These are phyloP conservation scores for Enteromius unitaeniatus DNA, from an alignment of 2,797 vertebrate genomes.

Conservation along the genomic window DNA sequence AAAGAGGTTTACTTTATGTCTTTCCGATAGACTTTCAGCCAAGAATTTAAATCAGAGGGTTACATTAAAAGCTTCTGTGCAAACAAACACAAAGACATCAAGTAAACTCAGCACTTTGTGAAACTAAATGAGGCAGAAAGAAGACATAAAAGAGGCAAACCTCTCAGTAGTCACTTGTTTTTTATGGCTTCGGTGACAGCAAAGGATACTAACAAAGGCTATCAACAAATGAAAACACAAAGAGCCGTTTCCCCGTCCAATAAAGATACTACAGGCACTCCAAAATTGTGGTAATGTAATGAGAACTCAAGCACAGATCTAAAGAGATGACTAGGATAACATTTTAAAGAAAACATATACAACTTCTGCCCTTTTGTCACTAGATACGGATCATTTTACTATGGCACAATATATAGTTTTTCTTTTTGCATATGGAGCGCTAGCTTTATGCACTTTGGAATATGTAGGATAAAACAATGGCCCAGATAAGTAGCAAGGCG, in stretches of 20 bases:
- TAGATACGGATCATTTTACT: conserved; percentile 30
- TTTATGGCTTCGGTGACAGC: conserved; percentile 46
- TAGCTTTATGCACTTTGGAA: conserved; percentile 25
- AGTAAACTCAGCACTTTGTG: conserved; percentile 52
- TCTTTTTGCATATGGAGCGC: conserved; percentile 58
- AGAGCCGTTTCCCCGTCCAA: conserved; percentile 22
- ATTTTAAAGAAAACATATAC: conserved; percentile 2
- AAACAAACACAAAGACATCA: conserved; percentile 47
- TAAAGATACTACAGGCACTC: conserved; percentile 12
- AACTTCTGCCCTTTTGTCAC: not conserved
- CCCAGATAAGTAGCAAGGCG: conserved; percentile 52
- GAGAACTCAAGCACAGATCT: conserved; percentile 18
- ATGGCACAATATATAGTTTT: not conserved
- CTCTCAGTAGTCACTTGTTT: conserved; percentile 37
- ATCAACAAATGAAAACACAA: conserved; percentile 36
- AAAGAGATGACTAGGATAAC: not conserved
- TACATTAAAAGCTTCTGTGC: conserved; percentile 52
- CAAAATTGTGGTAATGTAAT: conserved; percentile 13
- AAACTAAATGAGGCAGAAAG: conserved; percentile 53
- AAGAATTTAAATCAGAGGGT: conserved; percentile 51
- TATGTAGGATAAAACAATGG: conserved; percentile 49
- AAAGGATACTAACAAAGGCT: conserved; percentile 40
- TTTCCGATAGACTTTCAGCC: conserved; percentile 13
- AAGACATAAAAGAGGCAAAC: conserved; percentile 50
- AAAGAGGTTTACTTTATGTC: conserved; percentile 36